These are phyloP conservation scores for Stenchaetothrips biformis DNA, from an alignment of 2,888 invertebrate species.

Conservation along the genomic window DNA sequence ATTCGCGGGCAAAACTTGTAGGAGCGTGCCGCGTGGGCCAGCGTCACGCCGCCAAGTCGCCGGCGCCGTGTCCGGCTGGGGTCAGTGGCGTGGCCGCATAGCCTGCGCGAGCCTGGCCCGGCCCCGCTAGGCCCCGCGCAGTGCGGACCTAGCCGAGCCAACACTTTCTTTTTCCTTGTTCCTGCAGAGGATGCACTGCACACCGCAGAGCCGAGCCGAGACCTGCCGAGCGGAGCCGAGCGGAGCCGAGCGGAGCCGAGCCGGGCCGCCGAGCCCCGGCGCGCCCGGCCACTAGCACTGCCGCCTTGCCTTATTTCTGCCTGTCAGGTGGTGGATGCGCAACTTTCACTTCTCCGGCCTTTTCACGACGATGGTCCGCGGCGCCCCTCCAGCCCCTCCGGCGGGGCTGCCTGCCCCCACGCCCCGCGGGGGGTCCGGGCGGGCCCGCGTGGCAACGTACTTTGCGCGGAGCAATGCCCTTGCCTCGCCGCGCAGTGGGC, in stretches of 20 bases:
- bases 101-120: neutral
- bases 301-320: slow-evolving; percentile 10
- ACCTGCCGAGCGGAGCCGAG: neutral
- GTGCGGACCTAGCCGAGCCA: neutral
- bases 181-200: slow-evolving; percentile 13
- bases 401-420: neutral
- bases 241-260: neutral
- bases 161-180: slow-evolving; percentile 24
- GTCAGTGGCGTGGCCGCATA: neutral
- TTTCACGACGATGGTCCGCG: slow-evolving; percentile 3
- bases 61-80: neutral
- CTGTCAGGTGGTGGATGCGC: slow-evolving; percentile 22
- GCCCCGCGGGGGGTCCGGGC: neutral
- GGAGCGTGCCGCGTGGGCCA: too few relatives aligned
- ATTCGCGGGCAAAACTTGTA: too few relatives aligned
- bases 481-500: too few relatives aligned
- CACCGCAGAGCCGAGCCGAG: neutral
- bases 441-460: slow-evolving; percentile 15
- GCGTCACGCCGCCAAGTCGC: neutral
- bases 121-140: neutral
- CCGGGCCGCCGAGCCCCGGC: neutral
- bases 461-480: slow-evolving; percentile 4
- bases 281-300: too few relatives aligned
- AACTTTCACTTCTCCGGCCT: slow-evolving; percentile 22
- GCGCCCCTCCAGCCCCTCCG: neutral